Percentiles rank a stretch among this genome's conserved stretches.
These are phyloP conservation scores for Oryzias woworae DNA, from an alignment of 2,113 vertebrate species.

Conservation along the genomic window DNA sequence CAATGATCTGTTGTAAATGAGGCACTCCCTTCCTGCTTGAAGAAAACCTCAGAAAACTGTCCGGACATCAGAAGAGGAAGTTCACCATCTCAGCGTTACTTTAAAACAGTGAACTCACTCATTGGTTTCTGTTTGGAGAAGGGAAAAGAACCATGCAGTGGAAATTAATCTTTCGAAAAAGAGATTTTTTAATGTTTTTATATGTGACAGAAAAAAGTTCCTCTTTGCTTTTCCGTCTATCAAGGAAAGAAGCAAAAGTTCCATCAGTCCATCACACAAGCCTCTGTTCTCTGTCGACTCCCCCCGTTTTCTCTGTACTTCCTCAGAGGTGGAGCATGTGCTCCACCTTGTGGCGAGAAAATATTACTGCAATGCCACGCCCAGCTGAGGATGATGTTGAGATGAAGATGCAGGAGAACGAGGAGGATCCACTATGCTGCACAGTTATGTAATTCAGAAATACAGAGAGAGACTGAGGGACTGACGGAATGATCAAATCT, in stretches of 20 bases:
- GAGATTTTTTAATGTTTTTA: too few species aligned
- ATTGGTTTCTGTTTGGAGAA: background rate
- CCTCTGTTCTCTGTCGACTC: background rate
- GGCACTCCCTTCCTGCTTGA: constrained; percentile 8
- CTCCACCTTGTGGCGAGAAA: constrained; percentile 46
- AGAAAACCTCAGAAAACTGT: background rate
- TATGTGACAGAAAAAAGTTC: too few species aligned
- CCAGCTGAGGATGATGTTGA: constrained; percentile 16
- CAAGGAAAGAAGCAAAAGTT: background rate
- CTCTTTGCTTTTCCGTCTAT: too few species aligned
- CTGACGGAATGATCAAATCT: constrained; percentile 3
- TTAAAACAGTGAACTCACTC: background rate
- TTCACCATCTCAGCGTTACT: background rate
- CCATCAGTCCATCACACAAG: background rate
- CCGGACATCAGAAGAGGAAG: constrained; percentile 21
- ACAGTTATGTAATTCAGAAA: background rate
- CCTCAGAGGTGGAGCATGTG: constrained; percentile 32
- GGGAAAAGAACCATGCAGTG: too few species aligned
- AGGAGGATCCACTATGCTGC: too few species aligned
- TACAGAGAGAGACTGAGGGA: constrained; percentile 17
- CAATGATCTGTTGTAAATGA: background rate
- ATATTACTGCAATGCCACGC: constrained; percentile 51
- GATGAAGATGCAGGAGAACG: constrained; percentile 6
- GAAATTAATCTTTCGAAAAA: too few species aligned
- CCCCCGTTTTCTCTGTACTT: background rate